Percentiles rank a stretch among this genome's conserved stretches.
phyloP scores from a whole-genome alignment of 2,797 vertebrate species.

The Hemibagrus guttatus region DNA sequence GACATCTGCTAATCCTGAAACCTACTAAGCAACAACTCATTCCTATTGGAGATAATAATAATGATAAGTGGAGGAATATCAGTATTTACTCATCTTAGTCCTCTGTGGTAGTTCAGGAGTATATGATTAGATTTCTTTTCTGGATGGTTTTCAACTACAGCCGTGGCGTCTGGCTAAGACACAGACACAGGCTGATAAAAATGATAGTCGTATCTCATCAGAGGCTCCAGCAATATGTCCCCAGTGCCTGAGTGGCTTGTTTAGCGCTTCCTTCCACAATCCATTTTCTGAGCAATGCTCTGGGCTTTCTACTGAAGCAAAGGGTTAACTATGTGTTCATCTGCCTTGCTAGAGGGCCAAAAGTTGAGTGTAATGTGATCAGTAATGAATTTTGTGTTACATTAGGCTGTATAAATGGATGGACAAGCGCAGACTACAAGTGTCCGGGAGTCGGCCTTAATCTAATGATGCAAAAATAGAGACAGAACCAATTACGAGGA shows the following conservation, averaged over 20 bases:
- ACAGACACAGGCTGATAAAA: slow-evolving; percentile 57
- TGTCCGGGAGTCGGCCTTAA: slow-evolving; percentile 96
- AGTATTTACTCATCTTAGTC: slow-evolving; percentile 35
- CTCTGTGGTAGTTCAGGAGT: slow-evolving; percentile 29
- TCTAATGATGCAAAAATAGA: slow-evolving; percentile 97
- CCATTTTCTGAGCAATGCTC: slow-evolving; percentile 38
- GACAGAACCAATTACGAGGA: slow-evolving; percentile 93
- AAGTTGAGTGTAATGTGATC: slow-evolving; percentile 98
- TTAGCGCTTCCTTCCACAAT: slow-evolving; percentile 38
- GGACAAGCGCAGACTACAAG: slow-evolving; percentile 94
- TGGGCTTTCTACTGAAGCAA: slow-evolving; percentile 68
- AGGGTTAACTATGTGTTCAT: slow-evolving; percentile 89
- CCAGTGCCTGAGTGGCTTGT: slow-evolving; percentile 43
- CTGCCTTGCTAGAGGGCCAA: slow-evolving; percentile 71
- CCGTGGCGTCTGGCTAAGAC: slow-evolving; percentile 62
- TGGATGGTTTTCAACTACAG: slow-evolving; percentile 64
- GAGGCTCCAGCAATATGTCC: slow-evolving; percentile 50
- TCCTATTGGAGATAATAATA: slow-evolving; percentile 8
- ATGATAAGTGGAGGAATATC: slow-evolving; percentile 31
- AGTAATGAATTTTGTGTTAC: slow-evolving; percentile 99
- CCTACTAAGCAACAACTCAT: neutral
- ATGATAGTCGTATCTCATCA: slow-evolving; percentile 50
- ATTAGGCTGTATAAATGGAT: slow-evolving; percentile 93
- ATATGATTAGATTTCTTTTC: slow-evolving; percentile 61
- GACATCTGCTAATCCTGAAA: slow-evolving; percentile 14